These are phyloP conservation scores for Cheilosia variabilis DNA, from an alignment of 2,888 invertebrate species.

Conservation along the genomic window DNA sequence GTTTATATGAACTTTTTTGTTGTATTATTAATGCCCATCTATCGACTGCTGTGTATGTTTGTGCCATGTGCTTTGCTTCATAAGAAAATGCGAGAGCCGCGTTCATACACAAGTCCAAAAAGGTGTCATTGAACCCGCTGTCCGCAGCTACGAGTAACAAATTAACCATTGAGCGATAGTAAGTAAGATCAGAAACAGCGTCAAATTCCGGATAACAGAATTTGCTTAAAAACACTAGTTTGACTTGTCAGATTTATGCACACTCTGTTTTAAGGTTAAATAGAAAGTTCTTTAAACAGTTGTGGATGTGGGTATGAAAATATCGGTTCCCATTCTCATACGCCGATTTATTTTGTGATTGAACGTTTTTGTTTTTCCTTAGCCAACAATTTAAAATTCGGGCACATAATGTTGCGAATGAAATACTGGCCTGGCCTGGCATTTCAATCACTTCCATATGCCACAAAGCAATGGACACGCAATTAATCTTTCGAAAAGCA, in stretches of 20 bases:
- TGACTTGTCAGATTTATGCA: constrained; percentile 2
- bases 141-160: constrained; percentile 21
- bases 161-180: constrained; percentile 42
- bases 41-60: constrained; percentile 1
- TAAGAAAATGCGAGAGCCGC: neutral
- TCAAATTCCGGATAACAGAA: constrained; percentile 17
- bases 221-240: constrained; percentile 7
- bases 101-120: constrained; percentile 37
- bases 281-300: constrained; percentile 36
- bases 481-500: constrained; percentile 13
- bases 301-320: neutral
- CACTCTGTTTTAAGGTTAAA: constrained; percentile 16
- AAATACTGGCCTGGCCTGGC: constrained; percentile 13
- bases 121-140: constrained; percentile 67
- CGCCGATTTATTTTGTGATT: constrained; percentile 2
- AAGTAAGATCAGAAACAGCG: neutral
- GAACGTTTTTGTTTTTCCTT: neutral
- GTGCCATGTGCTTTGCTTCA: constrained; percentile 28
- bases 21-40: constrained; percentile 32
- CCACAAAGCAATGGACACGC: constrained; percentile 17
- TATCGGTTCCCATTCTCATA: too few species aligned
- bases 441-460: constrained; percentile 22
- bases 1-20: constrained; percentile 10
- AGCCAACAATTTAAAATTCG: constrained; percentile 22
- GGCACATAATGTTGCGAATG: constrained; percentile 27